Base-by-base conservation (phyloP, 2,797 vertebrate species). In the Dipus sagitta region DNA sequence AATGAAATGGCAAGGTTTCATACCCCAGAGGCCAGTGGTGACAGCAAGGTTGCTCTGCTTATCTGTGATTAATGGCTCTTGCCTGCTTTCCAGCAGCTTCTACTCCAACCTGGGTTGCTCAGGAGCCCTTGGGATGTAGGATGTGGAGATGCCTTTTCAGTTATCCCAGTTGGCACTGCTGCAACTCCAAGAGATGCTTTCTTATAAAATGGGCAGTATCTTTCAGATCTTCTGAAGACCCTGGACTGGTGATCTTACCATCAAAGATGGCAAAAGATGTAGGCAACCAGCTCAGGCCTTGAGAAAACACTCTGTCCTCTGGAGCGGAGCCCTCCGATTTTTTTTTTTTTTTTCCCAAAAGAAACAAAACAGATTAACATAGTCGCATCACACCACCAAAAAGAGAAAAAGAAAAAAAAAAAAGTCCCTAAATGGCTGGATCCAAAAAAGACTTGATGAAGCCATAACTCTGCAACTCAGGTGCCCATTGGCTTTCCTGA, bases 1-100 rank as follows among this genome's bases (percentile, higher is more conserved):
- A 90, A 86, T 96, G 94, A 96, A 60, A 97, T 92, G 95, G 83
- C 52, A 77, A 85, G 71, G 79, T 88, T 54, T 86, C 81, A 93
- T 80, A 95, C 85, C 86, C 92, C 85, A 77, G 91, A 93, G 92
- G 93, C 80, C 81, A 70, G 28, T 42, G 38, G 60, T 78, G 75
- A 79, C 68, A 83, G 82, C 82, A 30, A 68, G 74, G 70, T 93
- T 95, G 88, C 74, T 80, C 68, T 77, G 67, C 85, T 92, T 72
- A 24, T 74, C 78, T 18, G 3, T 54, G 60, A n/a, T 76, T 54
- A 88, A 77, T 85, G 58, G 85, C 92, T 92, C 86, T 42, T 74
- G 70, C 90, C 82, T 90, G 88, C 47, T 74, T 93, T 96, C 89
- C n/a, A 92, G 84, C 62, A 94, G 68, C 88, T 93, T 90, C 79